These are phyloP conservation scores for Petaurus breviceps DNA, from an alignment of 2,113 vertebrate species.

Conservation along the genomic window DNA sequence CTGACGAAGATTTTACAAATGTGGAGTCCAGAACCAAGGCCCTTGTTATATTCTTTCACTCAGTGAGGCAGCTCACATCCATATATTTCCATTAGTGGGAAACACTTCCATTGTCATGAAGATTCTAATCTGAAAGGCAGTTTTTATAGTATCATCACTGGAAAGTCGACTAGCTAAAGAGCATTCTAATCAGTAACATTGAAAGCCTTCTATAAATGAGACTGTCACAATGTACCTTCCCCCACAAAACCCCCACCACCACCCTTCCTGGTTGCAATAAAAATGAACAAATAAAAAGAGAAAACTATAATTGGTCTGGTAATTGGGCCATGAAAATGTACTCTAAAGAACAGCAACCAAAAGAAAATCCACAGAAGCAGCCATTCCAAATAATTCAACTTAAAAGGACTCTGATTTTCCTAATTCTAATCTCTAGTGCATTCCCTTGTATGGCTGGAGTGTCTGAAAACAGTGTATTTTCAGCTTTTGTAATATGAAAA, in stretches of 20 bases:
- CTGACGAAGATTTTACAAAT: neutral
- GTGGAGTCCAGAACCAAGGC: neutral
- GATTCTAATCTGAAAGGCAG: conserved; percentile 74
- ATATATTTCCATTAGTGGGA: conserved; percentile 36
- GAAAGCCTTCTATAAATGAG: conserved; percentile 83
- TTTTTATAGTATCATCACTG: conserved; percentile 74
- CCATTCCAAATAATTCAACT: conserved; percentile 74
- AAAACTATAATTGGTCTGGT: conserved; percentile 82
- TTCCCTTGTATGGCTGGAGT: neutral
- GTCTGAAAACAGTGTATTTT: conserved; percentile 42
- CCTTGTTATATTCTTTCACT: neutral
- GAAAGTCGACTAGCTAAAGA: conserved; percentile 76
- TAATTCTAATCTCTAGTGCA: neutral
- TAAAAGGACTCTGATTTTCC: neutral
- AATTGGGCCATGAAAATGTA: conserved; percentile 79
- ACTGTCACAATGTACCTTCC: conserved; percentile 72
- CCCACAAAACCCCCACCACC: neutral
- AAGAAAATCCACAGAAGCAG: conserved; percentile 59
- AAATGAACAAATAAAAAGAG: conserved; percentile 82
- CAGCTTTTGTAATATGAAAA: conserved; percentile 11
- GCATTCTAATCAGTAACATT: conserved; percentile 69
- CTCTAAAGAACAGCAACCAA: conserved; percentile 72
- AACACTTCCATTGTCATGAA: conserved; percentile 53
- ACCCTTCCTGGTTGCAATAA: conserved; percentile 77
- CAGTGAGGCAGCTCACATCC: neutral